A percentile compares a stretch with the other conserved stretches of the same genome.
Evolutionary conservation across 2,797 vertebrate species (phyloP).

Genomic region (Ciconia nigra): DNA sequence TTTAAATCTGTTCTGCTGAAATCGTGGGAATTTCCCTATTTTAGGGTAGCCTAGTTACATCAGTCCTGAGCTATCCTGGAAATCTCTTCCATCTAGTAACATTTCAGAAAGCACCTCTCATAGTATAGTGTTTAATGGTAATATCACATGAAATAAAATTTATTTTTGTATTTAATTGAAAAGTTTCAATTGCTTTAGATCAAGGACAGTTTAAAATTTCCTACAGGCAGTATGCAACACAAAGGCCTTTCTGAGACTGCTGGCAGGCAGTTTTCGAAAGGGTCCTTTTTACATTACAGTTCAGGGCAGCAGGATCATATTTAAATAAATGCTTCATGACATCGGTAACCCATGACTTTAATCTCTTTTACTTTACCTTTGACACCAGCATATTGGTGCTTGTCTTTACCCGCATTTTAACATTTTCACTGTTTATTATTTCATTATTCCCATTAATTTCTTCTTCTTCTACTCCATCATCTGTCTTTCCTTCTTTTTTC

Average conservation of each 20-base stretch:
- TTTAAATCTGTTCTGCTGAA: not conserved
- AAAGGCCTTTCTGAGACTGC: not conserved
- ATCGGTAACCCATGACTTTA: constrained; percentile 8
- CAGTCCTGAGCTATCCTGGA: not conserved
- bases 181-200: constrained; percentile 1
- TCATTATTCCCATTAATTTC: not conserved
- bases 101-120: not conserved
- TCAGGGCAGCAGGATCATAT: not conserved
- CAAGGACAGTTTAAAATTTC: constrained; percentile 17
- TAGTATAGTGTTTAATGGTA: not conserved
- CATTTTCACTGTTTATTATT: not conserved
- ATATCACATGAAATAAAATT: not conserved
- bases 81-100: not conserved
- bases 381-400: not conserved
- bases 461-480: not conserved
- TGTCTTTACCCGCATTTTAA: not conserved
- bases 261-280: constrained; percentile 8
- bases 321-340: constrained; percentile 47
- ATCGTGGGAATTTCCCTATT: not conserved
- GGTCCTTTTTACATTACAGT: not conserved
- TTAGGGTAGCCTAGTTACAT: not conserved
- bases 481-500: not conserved
- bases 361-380: constrained; percentile 13
- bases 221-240: not conserved
- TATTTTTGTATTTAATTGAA: not conserved